These are phyloP conservation scores for Sminthurinus aureus DNA, from an alignment of 2,888 invertebrate genomes.

Conservation along the genomic window DNA sequence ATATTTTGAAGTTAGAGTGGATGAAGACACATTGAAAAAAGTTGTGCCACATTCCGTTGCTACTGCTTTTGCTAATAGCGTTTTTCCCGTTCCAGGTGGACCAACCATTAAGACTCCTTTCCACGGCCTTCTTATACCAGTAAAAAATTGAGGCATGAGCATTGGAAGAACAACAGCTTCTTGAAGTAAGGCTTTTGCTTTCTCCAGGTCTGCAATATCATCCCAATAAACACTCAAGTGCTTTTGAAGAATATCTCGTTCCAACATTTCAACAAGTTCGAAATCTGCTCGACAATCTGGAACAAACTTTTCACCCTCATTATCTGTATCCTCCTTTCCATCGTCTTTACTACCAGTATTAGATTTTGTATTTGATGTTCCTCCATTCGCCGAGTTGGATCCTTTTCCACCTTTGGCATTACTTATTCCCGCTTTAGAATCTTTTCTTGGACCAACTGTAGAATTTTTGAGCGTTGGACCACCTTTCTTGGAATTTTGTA, in stretches of 20 bases:
- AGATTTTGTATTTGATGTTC: slow-evolving; percentile 69
- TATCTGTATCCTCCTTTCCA: slow-evolving; percentile 64
- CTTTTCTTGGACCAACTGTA: slow-evolving; percentile 94
- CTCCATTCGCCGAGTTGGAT: slow-evolving; percentile 88
- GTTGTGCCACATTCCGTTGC: slow-evolving; percentile 98
- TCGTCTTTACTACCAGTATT: slow-evolving; percentile 30
- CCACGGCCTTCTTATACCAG: slow-evolving; percentile 95
- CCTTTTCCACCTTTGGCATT: slow-evolving; percentile 85
- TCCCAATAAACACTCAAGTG: slow-evolving; percentile 97
- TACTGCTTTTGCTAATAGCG: slow-evolving; percentile 96
- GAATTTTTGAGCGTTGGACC: background rate
- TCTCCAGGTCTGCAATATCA: slow-evolving; percentile 88
- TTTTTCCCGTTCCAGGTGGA: slow-evolving; percentile 78
- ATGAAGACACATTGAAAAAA: slow-evolving; percentile 96
- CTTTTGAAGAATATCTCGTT: slow-evolving; percentile 95
- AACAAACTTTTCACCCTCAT: slow-evolving; percentile 86
- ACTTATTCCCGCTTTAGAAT: slow-evolving; percentile 96
- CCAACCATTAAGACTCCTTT: slow-evolving; percentile 88
- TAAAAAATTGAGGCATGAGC: slow-evolving; percentile 98
- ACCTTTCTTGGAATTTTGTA: slow-evolving; percentile 28
- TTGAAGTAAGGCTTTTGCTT: slow-evolving; percentile 89
- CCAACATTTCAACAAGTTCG: slow-evolving; percentile 92
- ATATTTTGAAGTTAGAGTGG: slow-evolving; percentile 98
- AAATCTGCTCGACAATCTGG: slow-evolving; percentile 78
- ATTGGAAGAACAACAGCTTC: slow-evolving; percentile 98